Evolutionary conservation across 2,888 invertebrate genomes (phyloP).

Genomic region (Fragum sueziense): DNA sequence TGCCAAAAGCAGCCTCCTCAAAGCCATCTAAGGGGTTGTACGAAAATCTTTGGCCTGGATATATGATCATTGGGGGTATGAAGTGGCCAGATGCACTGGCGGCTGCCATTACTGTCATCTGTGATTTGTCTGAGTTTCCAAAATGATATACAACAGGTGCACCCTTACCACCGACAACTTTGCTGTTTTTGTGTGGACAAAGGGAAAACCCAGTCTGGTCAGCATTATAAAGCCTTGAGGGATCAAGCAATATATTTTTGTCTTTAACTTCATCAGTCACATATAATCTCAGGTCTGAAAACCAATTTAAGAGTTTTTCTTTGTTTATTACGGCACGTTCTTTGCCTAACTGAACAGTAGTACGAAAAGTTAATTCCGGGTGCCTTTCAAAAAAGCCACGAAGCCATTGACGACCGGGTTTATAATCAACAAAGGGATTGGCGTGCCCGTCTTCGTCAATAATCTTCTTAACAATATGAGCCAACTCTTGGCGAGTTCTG

Average conservation of each 20-base stretch:
- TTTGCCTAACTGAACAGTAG: conserved; percentile 35
- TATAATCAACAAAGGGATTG: conserved; percentile 2
- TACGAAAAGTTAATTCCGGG: conserved; percentile 18
- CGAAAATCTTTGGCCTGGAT: conserved; percentile 35
- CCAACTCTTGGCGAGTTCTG: neutral
- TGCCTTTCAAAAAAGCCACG: conserved; percentile 1
- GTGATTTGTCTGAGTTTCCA: conserved; percentile 25
- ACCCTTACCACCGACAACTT: conserved; percentile 25
- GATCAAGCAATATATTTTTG: conserved; percentile 9
- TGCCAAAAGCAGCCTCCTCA: conserved; percentile 32
- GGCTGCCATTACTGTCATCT: conserved; percentile 36
- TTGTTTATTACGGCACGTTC: conserved; percentile 22
- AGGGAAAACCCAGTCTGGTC: conserved; percentile 34
- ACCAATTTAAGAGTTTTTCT: conserved; percentile 30
- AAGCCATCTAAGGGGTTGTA: conserved; percentile 44
- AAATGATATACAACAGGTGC: conserved; percentile 35
- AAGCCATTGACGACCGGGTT: conserved; percentile 11
- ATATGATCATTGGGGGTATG: conserved; percentile 41
- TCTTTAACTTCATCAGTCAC: conserved; percentile 23
- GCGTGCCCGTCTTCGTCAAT: neutral
- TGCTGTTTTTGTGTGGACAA: conserved; percentile 9
- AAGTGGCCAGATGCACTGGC: conserved; percentile 32
- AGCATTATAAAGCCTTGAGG: conserved; percentile 22
- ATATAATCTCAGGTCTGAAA: conserved; percentile 17
- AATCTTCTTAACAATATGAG: neutral